phyloP scores from a whole-genome alignment of 1,140 invertebrate genomes.

The Grapholita molesta region DNA sequence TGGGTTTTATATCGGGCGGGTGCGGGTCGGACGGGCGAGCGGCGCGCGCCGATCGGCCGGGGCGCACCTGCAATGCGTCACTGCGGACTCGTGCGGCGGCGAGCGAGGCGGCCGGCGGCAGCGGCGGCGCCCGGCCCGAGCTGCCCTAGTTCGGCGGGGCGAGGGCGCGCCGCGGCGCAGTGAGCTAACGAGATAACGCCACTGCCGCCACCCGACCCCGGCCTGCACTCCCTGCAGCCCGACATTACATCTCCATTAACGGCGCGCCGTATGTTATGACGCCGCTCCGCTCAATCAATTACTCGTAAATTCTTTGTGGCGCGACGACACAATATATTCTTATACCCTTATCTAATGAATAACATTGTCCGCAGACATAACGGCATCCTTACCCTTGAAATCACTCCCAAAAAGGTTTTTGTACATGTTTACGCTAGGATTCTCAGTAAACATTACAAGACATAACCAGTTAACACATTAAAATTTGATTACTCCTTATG shows the following conservation, averaged over 20 bases:
- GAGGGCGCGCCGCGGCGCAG: constrained; percentile 21
- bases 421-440: background rate
- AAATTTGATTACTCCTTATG: too few species aligned
- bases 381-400: background rate
- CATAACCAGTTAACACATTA: too few species aligned
- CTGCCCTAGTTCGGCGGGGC: constrained; percentile 33
- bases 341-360: background rate
- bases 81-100: constrained; percentile 53
- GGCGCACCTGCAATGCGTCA: constrained; percentile 91
- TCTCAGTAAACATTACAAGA: too few species aligned
- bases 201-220: constrained; percentile 35
- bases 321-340: background rate
- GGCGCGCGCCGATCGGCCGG: constrained; percentile 82
- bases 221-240: constrained; percentile 20
- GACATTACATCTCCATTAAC: constrained; percentile 23
- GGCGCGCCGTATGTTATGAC: constrained; percentile 13
- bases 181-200: constrained; percentile 43
- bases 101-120: constrained; percentile 22
- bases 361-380: background rate
- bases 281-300: constrained; percentile 10
- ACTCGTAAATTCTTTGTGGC: background rate
- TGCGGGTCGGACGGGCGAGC: constrained; percentile 80
- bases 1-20: constrained; percentile 76
- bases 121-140: constrained; percentile 26
- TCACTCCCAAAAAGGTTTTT: background rate